phyloP scores from a whole-genome alignment of 1,140 invertebrate genomes.

The Helicoverpa zea region DNA sequence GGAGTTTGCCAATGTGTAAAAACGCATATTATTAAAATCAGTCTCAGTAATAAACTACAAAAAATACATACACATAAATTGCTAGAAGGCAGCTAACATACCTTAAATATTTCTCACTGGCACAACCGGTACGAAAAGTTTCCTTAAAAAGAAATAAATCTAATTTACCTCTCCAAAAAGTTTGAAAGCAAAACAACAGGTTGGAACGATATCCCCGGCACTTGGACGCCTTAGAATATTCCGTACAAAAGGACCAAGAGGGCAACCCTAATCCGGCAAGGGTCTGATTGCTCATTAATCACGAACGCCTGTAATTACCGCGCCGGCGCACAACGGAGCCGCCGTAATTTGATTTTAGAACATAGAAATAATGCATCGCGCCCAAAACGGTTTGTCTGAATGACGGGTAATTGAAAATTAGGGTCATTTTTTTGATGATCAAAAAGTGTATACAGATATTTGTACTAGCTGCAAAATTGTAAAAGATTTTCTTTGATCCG shows the following conservation, averaged over 20 bases:
- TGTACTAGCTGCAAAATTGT: background rate
- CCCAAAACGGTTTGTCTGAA: slow-evolving; percentile 49
- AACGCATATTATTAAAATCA: background rate
- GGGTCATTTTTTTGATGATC: slow-evolving; percentile 39
- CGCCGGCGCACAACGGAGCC: slow-evolving; percentile 66
- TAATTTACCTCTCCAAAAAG: slow-evolving; percentile 46
- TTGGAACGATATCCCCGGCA: slow-evolving; percentile 41
- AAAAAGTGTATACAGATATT: background rate
- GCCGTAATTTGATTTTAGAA: slow-evolving; percentile 76
- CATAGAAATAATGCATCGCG: slow-evolving; percentile 67
- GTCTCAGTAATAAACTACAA: background rate
- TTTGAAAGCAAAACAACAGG: slow-evolving; percentile 45
- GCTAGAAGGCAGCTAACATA: slow-evolving; percentile 32
- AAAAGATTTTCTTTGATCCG: background rate
- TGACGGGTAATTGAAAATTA: slow-evolving; percentile 47
- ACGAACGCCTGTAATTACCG: slow-evolving; percentile 76
- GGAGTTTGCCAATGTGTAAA: background rate
- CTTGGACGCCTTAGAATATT: slow-evolving; percentile 46
- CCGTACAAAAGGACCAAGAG: slow-evolving; percentile 52
- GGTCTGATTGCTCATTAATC: slow-evolving; percentile 82
- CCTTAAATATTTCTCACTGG: slow-evolving; percentile 23
- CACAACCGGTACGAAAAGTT: slow-evolving; percentile 43
- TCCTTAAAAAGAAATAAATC: slow-evolving; percentile 48
- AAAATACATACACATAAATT: background rate
- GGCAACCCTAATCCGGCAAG: slow-evolving; percentile 52